Evolutionary conservation across 1,140 invertebrate species (phyloP).

Genomic region (Megalonaias nervosa): DNA sequence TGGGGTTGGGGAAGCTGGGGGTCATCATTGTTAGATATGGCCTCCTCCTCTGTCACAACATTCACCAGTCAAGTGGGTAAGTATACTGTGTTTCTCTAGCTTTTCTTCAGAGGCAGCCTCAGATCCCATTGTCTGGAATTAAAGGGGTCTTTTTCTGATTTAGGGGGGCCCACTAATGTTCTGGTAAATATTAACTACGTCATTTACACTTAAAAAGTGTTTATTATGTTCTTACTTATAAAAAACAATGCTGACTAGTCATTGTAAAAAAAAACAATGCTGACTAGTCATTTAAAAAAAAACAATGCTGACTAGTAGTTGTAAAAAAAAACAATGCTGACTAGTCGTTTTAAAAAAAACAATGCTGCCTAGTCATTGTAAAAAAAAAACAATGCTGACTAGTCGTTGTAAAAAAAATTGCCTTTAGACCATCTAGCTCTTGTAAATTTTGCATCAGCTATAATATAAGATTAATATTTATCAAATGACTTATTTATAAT

Average conservation of each 20-base stretch:
- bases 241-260: not conserved
- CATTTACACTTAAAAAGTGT: not conserved
- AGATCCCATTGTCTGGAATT: not conserved
- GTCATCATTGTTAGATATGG: conserved; percentile 81
- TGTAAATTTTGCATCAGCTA: too few species aligned
- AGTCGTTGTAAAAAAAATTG: not conserved
- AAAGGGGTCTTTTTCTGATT: not conserved
- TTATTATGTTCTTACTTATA: not conserved
- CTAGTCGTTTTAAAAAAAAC: too few species aligned
- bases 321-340: too few species aligned
- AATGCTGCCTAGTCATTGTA: too few species aligned
- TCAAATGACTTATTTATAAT: too few species aligned
- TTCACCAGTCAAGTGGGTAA: conserved; percentile 83
- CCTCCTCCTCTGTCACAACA: conserved; percentile 80
- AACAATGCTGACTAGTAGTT: too few species aligned
- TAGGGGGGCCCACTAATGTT: not conserved
- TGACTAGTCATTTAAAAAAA: too few species aligned
- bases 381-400: not conserved
- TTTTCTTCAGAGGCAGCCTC: not conserved
- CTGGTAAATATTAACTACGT: not conserved
- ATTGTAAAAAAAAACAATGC: too few species aligned
- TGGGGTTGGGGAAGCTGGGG: conserved; percentile 77
- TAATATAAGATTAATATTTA: too few species aligned
- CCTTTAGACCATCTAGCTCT: too few species aligned
- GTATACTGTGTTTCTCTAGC: conserved; percentile 26